Evolutionary conservation across 2,797 vertebrate genomes (phyloP), one percentile per base, ranked within the genome.

Genomic region (Sebastes paucispinis): DNA sequence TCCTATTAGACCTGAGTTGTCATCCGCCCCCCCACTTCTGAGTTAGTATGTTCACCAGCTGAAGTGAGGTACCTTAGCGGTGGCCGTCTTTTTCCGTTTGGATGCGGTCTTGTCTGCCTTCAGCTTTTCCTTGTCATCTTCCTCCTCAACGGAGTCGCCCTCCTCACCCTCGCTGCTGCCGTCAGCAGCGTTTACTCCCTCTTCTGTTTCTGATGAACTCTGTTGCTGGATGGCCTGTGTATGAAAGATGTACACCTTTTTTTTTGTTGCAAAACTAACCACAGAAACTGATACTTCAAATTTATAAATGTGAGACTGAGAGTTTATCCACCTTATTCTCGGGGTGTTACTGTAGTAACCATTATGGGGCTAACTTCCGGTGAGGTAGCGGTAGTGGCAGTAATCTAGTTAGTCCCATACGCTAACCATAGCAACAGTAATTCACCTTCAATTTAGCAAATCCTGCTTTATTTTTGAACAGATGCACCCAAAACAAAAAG

Each of bases 131-230:
- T 98, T 97, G 83, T 96, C 94, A 69, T 97, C 96, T 29, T 94
- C 92, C 81, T 98, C 97, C 85, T 96, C 97, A 58, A 97, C 95
- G 70, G 96, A 94, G 74, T 97, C 97, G 0, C 96, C 97, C 89
- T 98, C 97, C 63, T 98, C 97, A 0, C 92, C 93, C 84, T 98
- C 98, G 5, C 97, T 98, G 95, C 98, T 99, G 73, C 96, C 97
- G 29, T 98, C 97, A 11, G 96, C 97, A 1, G 96, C 90, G 74
- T 98, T 96, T 25, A 97, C 97, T 4, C 96, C 97, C 87, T 97
- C 98, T 84, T 98, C 98, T 2, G 97, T 97, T 93, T 99, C 98
- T 25, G 97, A 97, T n/a, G 97, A 99, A 85, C 97, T 97, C 95
- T 98, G 97, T 67, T 97, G 97, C 91, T 99, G 97, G 85, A 98